Percentiles rank a stretch among this genome's conserved stretches.
Conservation (phyloP, 2,888 invertebrate species). For the Frankliniella intonsa region DNA sequence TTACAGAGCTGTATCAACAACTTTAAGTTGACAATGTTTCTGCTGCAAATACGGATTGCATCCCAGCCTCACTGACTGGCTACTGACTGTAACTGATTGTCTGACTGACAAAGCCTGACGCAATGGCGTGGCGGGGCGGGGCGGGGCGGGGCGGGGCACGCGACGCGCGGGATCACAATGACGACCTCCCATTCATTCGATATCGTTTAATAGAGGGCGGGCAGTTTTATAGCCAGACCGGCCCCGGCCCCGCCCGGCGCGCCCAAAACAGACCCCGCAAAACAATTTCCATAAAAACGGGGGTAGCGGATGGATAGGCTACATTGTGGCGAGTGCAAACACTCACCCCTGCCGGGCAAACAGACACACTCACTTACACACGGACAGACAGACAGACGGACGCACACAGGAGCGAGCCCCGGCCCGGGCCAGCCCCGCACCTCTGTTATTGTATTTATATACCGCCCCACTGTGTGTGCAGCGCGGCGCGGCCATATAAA, state of each 20-base stretch:
- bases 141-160: background rate
- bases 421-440: background rate
- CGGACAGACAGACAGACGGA: background rate
- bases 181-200: background rate
- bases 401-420: background rate
- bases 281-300: slow-evolving; percentile 21
- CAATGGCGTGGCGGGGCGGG: too few relatives aligned
- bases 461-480: too few relatives aligned
- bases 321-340: background rate
- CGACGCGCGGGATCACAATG: background rate
- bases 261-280: background rate
- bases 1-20: too few relatives aligned
- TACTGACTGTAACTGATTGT: too few relatives aligned
- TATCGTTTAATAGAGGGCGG: background rate
- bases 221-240: background rate
- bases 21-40: too few relatives aligned
- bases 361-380: background rate
- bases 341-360: slow-evolving; percentile 7
- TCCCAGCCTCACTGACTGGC: too few relatives aligned
- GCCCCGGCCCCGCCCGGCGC: background rate
- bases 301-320: background rate
- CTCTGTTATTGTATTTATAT: too few relatives aligned
- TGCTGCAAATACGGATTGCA: too few relatives aligned
- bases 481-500: too few relatives aligned
- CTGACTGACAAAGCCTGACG: too few relatives aligned